Conservation (phyloP, 2,797 vertebrate genomes). For the Sternarchorhynchus goeldii region DNA sequence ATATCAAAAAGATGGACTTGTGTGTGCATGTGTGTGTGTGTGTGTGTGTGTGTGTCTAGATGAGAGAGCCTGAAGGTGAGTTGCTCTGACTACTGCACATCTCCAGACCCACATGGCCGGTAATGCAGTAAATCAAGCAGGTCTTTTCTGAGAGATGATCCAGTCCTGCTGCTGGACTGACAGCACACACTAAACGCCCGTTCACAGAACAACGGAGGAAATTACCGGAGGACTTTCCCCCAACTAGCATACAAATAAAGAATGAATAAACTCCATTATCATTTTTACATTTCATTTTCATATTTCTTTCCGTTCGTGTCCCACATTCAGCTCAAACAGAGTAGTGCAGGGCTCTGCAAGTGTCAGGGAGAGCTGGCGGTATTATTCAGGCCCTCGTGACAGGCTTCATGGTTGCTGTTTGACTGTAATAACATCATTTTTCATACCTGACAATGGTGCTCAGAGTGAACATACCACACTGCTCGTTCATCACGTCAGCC, state of each 20-base stretch:
- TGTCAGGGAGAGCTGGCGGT: conserved; percentile 26
- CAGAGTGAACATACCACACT: conserved; percentile 43
- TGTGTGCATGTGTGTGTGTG: background rate
- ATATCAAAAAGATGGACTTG: background rate
- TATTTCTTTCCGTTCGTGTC: conserved; percentile 12
- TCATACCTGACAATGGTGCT: conserved; percentile 54
- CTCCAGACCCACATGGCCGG: conserved; percentile 1
- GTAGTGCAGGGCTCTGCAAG: conserved; percentile 14
- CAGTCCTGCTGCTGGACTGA: no score
- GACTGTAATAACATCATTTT: conserved; percentile 57
- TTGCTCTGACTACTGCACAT: background rate
- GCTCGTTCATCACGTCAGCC: conserved; percentile 50
- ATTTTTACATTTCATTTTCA: background rate
- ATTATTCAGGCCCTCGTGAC: conserved; percentile 52
- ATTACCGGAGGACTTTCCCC: no score
- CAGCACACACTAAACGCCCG: no score
- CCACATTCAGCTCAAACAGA: conserved; percentile 8
- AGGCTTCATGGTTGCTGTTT: conserved; percentile 52
- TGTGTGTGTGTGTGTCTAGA: no score
- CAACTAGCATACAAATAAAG: no score
- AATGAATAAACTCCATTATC: no score
- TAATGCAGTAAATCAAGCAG: conserved; percentile 17
- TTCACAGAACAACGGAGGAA: no score
- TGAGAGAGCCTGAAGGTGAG: conserved; percentile 20
- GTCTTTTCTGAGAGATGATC: background rate